phyloP scores from a whole-genome alignment of 2,888 invertebrate species.

The Drosophila tanythrix region DNA sequence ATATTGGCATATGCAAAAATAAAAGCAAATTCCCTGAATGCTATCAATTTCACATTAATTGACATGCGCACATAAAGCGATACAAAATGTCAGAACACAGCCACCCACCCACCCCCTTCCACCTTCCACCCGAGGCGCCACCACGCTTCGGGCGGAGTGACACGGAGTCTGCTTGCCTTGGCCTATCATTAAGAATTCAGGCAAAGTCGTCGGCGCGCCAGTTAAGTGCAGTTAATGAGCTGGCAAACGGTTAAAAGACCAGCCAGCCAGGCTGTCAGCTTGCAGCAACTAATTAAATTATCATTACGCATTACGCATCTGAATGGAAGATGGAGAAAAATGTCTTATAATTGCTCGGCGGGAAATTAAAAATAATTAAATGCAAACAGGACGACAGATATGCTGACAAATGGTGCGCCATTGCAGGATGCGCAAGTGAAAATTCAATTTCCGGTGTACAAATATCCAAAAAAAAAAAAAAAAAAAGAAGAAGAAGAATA shows the following conservation, averaged over 20 bases:
- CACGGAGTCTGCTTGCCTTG: background rate
- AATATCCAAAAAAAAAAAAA: constrained; percentile 10
- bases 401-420: constrained; percentile 21
- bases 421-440: constrained; percentile 41
- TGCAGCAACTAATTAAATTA: constrained; percentile 79
- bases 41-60: constrained; percentile 71
- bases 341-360: constrained; percentile 66
- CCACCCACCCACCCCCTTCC: background rate
- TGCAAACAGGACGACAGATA: constrained; percentile 13
- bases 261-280: constrained; percentile 43
- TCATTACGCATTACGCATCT: constrained; percentile 51
- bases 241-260: constrained; percentile 51
- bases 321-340: constrained; percentile 53
- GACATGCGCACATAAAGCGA: constrained; percentile 45
- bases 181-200: constrained; percentile 65
- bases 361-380: constrained; percentile 57
- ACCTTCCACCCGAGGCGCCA: background rate
- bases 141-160: background rate
- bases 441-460: constrained; percentile 70
- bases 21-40: constrained; percentile 25
- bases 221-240: constrained; percentile 78
- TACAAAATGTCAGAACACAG: constrained; percentile 34
- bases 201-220: constrained; percentile 49
- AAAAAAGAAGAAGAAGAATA: background rate
- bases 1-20: constrained; percentile 49